phyloP scores from a whole-genome alignment of 2,888 invertebrate species.

The Prosopocoilus inquinatus region DNA sequence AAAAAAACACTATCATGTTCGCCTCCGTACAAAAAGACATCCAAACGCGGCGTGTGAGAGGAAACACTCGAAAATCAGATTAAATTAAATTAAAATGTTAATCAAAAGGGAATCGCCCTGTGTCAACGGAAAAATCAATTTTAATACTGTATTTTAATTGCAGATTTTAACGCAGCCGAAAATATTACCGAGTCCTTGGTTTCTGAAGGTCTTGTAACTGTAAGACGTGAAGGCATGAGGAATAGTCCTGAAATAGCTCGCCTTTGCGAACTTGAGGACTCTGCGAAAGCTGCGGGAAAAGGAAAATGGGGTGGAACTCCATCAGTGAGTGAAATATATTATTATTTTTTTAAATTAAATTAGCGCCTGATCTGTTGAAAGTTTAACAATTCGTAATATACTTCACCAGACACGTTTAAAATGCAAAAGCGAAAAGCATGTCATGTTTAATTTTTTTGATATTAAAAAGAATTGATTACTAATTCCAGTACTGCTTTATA shows the following conservation, averaged over 20 bases:
- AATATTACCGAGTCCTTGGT: slow-evolving; percentile 88
- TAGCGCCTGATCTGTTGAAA: not conserved
- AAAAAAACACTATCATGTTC: too few species aligned
- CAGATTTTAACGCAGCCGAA: slow-evolving; percentile 67
- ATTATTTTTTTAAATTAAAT: slow-evolving; percentile 2
- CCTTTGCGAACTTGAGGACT: slow-evolving; percentile 83
- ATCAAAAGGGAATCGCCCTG: too few species aligned
- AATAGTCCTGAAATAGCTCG: slow-evolving; percentile 64
- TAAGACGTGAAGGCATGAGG: slow-evolving; percentile 67
- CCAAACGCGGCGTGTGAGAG: too few species aligned
- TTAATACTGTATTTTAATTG: slow-evolving; percentile 9
- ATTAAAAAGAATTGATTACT: too few species aligned
- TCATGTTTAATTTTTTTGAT: not conserved
- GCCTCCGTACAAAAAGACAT: too few species aligned
- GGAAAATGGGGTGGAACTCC: slow-evolving; percentile 67
- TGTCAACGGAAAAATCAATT: too few species aligned
- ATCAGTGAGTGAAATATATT: slow-evolving; percentile 29
- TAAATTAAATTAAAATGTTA: too few species aligned
- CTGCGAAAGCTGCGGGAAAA: slow-evolving; percentile 82
- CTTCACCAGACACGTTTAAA: too few species aligned
- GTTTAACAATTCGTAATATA: too few species aligned
- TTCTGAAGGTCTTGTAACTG: slow-evolving; percentile 84
- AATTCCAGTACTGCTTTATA: too few species aligned
- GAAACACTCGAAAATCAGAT: too few species aligned
- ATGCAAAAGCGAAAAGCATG: not conserved